Evolutionary conservation across 2,888 invertebrate genomes (phyloP), one percentile per base, ranked within the genome.

Genomic region (Pyrrhosoma nymphula): DNA sequence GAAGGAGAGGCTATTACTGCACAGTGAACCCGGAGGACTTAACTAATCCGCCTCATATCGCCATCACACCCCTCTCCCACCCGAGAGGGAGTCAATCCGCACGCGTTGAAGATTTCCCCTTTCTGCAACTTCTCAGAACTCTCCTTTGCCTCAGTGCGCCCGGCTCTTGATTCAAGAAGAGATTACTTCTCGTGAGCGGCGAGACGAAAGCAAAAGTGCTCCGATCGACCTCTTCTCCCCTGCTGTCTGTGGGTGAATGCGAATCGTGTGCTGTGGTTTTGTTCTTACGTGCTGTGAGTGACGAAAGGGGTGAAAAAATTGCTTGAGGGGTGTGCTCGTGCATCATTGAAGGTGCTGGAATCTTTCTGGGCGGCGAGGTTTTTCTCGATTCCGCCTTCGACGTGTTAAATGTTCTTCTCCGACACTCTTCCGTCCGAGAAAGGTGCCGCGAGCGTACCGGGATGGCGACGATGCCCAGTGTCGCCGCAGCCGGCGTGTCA

Each of bases 401-500:
- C 63, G 35, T 69, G 63, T 47, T 69, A 69, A 60, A 91, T 91
- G 56, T 91, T 69, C 39, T 47, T 93, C 39, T 60, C 69, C 60
- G 91, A 47, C 63, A 12, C 35, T 69, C 18, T 23, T 55, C 23
- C 60, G 26, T 75, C 39, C 16, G 30, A 35, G 35, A 82, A 47
- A 35, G 91, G 35, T 91, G 26, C 39, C 56, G 30, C n/a, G 90
- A 30, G 35, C 35, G 47, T 39, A 35, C 20, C 93, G 60, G 30
- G 69, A 93, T 93, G 93, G 69, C 93, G 69, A 55, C 93, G 93
- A 39, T 69, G 93, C 69, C 93, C 14, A 39, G 47, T 93, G 69
- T 93, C 69, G 47, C 93, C 93, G 93, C 93, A 23, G 93, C 93
- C 69, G 35, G 93, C 69, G 69, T 93, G 30, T 93, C 93, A 18